Percentiles rank a stretch among this genome's conserved stretches.
These are phyloP conservation scores for Cololabis saira DNA, from an alignment of 2,113 vertebrate species.

Conservation along the genomic window DNA sequence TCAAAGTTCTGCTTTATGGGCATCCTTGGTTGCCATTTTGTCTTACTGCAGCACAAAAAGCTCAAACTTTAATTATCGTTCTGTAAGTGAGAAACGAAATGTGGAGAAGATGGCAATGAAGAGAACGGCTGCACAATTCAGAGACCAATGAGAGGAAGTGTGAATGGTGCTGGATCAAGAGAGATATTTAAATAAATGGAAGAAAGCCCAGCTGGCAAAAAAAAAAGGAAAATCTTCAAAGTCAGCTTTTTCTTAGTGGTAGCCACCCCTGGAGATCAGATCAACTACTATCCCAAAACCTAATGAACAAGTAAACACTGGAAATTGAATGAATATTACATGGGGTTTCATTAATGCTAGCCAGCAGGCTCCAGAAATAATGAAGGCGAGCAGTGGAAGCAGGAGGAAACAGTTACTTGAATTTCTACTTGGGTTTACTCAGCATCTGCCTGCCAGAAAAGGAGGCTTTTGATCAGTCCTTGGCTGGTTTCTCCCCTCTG, in stretches of 20 bases:
- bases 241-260: conserved; percentile 49
- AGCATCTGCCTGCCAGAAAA: conserved; percentile 60
- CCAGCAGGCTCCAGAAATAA: conserved; percentile 69
- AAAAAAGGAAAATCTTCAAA: conserved; percentile 48
- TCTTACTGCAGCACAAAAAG: conserved; percentile 20
- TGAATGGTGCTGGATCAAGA: conserved; percentile 31
- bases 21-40: conserved; percentile 1
- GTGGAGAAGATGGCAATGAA: conserved; percentile 18
- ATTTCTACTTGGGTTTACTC: conserved; percentile 56
- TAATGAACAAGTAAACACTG: conserved; percentile 74
- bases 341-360: conserved; percentile 68
- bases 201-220: conserved; percentile 22
- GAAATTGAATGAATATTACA: conserved; percentile 75
- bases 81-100: conserved; percentile 26
- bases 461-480: conserved; percentile 66
- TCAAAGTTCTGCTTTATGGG: not conserved
- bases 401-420: conserved; percentile 44
- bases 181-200: conserved; percentile 43
- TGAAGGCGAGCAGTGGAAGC: conserved; percentile 44
- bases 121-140: conserved; percentile 24
- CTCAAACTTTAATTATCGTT: conserved; percentile 18
- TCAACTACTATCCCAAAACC: conserved; percentile 71
- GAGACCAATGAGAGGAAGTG: conserved; percentile 15
- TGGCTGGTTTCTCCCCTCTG: conserved; percentile 55
- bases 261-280: conserved; percentile 68